phyloP scores from a whole-genome alignment of 2,113 vertebrate species.

The Terrapene triunguis region DNA sequence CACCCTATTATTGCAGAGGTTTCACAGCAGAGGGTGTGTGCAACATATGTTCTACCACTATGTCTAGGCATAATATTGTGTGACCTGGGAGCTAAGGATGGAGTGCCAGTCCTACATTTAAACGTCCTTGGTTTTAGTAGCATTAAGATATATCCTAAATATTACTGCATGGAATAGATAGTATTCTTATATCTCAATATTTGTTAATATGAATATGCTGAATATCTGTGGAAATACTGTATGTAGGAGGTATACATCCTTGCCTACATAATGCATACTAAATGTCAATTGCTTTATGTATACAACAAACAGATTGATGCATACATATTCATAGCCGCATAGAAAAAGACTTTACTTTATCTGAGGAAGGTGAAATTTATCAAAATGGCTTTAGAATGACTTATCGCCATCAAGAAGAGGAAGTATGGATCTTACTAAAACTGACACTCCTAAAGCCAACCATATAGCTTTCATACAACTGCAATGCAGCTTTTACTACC shows the following conservation, averaged over 20 bases:
- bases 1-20: not conserved
- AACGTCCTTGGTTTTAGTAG: not conserved
- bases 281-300: not conserved
- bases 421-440: not conserved
- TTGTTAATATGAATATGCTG: not conserved
- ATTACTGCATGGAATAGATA: not conserved
- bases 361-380: not conserved
- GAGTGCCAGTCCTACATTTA: not conserved
- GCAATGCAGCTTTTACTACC: slow-evolving; percentile 76
- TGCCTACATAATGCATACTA: not conserved
- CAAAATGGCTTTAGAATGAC: slow-evolving; percentile 49
- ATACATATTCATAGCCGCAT: not conserved
- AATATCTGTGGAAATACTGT: not conserved
- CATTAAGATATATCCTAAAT: slow-evolving; percentile 21
- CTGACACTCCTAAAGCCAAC: slow-evolving; percentile 46
- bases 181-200: not conserved
- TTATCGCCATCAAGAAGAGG: slow-evolving; percentile 33
- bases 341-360: not conserved
- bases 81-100: not conserved
- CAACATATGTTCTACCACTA: not conserved
- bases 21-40: not conserved
- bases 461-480: slow-evolving; percentile 62
- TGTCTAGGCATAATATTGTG: not conserved
- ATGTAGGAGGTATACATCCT: not conserved
- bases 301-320: not conserved